Percentiles rank a stretch among this genome's conserved stretches.
Conservation (phyloP, 2,113 vertebrate genomes). For the Corythornis madagascariensis region DNA sequence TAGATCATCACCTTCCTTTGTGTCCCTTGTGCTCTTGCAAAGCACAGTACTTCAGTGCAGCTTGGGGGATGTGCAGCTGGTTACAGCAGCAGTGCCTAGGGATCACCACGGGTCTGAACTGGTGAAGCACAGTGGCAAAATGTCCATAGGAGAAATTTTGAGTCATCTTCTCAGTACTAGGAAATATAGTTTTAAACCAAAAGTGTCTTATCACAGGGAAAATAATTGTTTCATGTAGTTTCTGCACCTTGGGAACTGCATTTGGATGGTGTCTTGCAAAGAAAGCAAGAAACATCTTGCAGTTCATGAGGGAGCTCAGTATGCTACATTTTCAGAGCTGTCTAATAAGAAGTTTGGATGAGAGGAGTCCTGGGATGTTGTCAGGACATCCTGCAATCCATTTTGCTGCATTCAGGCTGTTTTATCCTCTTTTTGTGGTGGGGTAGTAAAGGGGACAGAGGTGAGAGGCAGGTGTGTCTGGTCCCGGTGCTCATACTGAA, state of each 20-base stretch:
- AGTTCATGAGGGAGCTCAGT: background rate
- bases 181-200: background rate
- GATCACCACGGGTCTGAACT: background rate
- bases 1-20: background rate
- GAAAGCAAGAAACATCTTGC: background rate
- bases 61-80: background rate
- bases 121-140: background rate
- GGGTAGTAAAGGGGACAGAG: background rate
- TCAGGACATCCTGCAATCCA: background rate
- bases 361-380: background rate
- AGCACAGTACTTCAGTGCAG: background rate
- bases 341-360: background rate
- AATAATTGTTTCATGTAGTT: background rate
- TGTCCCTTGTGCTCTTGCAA: background rate
- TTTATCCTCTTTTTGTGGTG: background rate
- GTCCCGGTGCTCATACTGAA: accelerated
- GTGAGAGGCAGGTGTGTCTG: background rate
- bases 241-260: background rate
- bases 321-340: background rate
- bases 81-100: background rate
- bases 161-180: background rate
- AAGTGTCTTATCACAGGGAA: background rate
- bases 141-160: background rate
- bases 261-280: background rate
- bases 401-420: background rate